phyloP scores from a whole-genome alignment of 2,797 vertebrate genomes.

The Pseudocheirus occidentalis region DNA sequence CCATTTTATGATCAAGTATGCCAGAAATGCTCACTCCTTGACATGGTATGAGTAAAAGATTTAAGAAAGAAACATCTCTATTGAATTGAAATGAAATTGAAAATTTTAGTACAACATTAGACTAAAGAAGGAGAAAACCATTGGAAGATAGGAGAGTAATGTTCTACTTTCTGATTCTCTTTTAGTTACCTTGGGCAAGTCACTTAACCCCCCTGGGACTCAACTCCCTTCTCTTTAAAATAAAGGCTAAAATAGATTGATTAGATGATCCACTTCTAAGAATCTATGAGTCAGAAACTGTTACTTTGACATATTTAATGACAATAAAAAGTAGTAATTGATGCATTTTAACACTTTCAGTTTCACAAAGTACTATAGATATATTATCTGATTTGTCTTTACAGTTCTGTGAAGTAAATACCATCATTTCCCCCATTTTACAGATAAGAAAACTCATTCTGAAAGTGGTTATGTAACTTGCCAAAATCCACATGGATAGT shows the following conservation, averaged over 20 bases:
- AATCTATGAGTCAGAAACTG: not conserved
- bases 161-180: not conserved
- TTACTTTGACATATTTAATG: not conserved
- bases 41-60: not conserved
- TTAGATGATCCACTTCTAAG: not conserved
- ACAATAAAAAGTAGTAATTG: not conserved
- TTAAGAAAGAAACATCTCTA: not conserved
- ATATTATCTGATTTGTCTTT: not conserved
- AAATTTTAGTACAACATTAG: not conserved
- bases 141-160: not conserved
- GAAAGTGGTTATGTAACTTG: not conserved
- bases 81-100: conserved; percentile 29
- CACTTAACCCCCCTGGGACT: not conserved
- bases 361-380: not conserved
- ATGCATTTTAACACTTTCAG: not conserved
- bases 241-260: not conserved
- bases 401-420: not conserved
- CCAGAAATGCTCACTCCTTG: not conserved
- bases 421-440: not conserved
- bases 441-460: not conserved
- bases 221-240: not conserved
- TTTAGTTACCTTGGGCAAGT: not conserved
- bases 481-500: not conserved
- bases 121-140: not conserved
- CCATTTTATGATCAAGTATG: not conserved